Evolutionary conservation across 2,888 invertebrate genomes (phyloP).

Genomic region (Leucoma salicis): DNA sequence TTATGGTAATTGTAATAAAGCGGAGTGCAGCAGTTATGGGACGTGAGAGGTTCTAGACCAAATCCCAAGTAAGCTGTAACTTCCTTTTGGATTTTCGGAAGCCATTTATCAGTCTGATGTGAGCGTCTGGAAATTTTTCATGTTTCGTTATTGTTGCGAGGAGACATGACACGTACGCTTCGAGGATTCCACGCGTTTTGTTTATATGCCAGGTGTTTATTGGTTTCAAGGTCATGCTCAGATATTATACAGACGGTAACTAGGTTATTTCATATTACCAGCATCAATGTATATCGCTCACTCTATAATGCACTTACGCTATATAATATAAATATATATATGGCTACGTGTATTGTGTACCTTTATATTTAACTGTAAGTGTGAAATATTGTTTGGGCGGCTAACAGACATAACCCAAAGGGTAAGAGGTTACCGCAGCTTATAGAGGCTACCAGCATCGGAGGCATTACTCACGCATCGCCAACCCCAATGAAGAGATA

Average conservation of each 20-base stretch:
- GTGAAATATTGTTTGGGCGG: too few species aligned
- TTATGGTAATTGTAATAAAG: constrained; percentile 83
- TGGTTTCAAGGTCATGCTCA: constrained; percentile 43
- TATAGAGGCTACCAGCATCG: too few species aligned
- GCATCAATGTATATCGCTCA: constrained; percentile 11
- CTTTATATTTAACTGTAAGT: too few species aligned
- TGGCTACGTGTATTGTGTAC: too few species aligned
- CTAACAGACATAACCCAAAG: too few species aligned
- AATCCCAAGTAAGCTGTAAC: constrained; percentile 83
- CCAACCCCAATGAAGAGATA: too few species aligned
- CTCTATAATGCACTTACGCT: constrained; percentile 20
- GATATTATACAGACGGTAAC: not conserved
- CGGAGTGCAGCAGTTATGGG: constrained; percentile 83
- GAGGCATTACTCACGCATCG: too few species aligned
- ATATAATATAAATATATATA: too few species aligned
- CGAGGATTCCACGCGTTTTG: constrained; percentile 55
- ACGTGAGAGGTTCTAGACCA: constrained; percentile 83
- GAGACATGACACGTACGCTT: constrained; percentile 71
- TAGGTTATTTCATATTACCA: not conserved
- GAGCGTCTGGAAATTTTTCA: constrained; percentile 82
- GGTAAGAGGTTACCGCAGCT: too few species aligned
- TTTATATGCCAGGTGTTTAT: constrained; percentile 61
- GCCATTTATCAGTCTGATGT: constrained; percentile 83
- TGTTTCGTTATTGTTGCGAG: constrained; percentile 79
- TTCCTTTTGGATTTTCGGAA: constrained; percentile 84